Base-by-base conservation (phyloP, 2,113 vertebrate genomes). In the Lycaon pictus region DNA sequence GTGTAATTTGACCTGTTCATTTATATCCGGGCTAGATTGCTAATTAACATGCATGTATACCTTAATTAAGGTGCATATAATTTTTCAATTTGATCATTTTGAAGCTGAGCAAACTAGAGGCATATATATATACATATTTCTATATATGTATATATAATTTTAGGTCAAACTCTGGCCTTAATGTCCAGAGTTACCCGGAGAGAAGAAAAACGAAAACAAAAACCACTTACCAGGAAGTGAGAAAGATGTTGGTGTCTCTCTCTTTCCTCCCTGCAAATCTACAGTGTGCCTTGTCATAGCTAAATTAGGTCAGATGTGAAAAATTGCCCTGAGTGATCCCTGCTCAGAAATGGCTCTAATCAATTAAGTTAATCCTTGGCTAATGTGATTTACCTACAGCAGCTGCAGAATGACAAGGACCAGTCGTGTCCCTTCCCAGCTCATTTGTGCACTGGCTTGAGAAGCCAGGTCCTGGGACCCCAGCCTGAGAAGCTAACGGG, bases 241-340 rank as follows among this genome's bases (percentile, higher is more conserved):
- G 88, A 79, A 86, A 83, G 95, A 63, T 7, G 63, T 11, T 32
- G 79, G 84, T 23, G 23, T 58, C 79, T 53, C 65, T 53, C 69
- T 77, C 16, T 67, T 0, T 65, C 67, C n/a, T 16, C 90, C 81
- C 93, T 13, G 69, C 29, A 20, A 9, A 37, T 32, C 87, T 92
- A 81, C 29, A 19, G 77, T 6, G 1, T 16, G 79, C 89, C 67
- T n/a, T 11, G 92, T 77, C 96, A 87, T 5, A 2, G 86, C 95
- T 93, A 91, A 95, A 93, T 92, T 69, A 96, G 97, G 96, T 94
- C 96, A 88, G 93, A 77, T 63, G 84, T 94, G 95, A 95, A 77
- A 91, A 92, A 48, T 0, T 11, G 86, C 97, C 93, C 87, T 25
- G 91, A 77, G 90, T 35, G 76, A 87, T 72, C 79, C 43, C 89